phyloP scores from a whole-genome alignment of 2,888 invertebrate genomes.

The Torymus texanus region DNA sequence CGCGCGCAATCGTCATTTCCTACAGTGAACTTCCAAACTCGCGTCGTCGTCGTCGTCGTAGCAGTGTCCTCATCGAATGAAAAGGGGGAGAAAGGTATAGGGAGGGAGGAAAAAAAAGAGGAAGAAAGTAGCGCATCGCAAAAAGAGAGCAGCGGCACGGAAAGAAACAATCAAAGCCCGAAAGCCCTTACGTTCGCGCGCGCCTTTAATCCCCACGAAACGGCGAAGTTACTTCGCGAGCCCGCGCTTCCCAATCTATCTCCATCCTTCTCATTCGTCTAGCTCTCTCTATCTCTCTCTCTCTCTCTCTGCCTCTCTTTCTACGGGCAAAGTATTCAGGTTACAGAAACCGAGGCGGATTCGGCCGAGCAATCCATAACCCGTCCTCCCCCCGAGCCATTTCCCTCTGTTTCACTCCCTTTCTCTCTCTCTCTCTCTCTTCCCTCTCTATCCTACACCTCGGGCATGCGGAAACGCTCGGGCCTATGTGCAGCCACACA shows the following conservation, averaged over 20 bases:
- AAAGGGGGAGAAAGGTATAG: background rate
- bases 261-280: slow-evolving; percentile 24
- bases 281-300: slow-evolving; percentile 28
- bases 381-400: slow-evolving; percentile 53
- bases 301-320: slow-evolving; percentile 37
- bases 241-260: slow-evolving; percentile 47
- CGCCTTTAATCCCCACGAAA: slow-evolving; percentile 50
- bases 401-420: slow-evolving; percentile 28
- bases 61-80: background rate
- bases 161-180: slow-evolving; percentile 29
- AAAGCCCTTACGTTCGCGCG: slow-evolving; percentile 7
- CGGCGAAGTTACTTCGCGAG: slow-evolving; percentile 41
- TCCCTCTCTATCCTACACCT: slow-evolving; percentile 20
- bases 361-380: slow-evolving; percentile 56
- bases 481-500: background rate
- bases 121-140: background rate
- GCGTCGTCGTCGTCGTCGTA: too few species aligned
- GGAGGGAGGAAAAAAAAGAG: background rate
- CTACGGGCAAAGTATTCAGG: slow-evolving; percentile 50
- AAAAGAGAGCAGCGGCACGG: too few species aligned
- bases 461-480: slow-evolving; percentile 41
- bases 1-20: too few species aligned
- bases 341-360: slow-evolving; percentile 51
- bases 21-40: too few species aligned
- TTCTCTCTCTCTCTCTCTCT: background rate